These are phyloP conservation scores for Brachycybe producta DNA, from an alignment of 2,888 invertebrate species.

Conservation along the genomic window DNA sequence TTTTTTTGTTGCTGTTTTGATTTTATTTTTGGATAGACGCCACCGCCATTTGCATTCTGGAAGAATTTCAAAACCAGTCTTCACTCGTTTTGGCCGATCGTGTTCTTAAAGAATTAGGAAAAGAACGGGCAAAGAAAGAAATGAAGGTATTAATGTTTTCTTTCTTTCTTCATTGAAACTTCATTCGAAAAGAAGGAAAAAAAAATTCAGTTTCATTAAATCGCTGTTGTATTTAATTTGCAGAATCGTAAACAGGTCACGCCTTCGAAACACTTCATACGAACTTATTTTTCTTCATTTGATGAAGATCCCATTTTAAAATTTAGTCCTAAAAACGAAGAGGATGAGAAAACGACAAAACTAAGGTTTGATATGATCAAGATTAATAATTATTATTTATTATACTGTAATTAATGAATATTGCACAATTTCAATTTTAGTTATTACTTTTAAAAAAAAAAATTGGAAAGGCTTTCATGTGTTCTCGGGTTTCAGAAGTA, in stretches of 20 bases:
- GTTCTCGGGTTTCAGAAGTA: too few species aligned
- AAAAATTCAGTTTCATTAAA: background rate
- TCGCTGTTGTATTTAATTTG: constrained; percentile 19
- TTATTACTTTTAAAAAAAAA: too few species aligned
- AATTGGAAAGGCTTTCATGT: too few species aligned
- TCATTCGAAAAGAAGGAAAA: background rate
- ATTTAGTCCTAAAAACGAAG: constrained; percentile 8
- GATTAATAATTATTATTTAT: too few species aligned
- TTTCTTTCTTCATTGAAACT: background rate
- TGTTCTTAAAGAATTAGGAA: constrained; percentile 67
- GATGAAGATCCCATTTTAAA: constrained; percentile 65
- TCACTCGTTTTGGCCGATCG: constrained; percentile 74
- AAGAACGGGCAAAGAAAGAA: constrained; percentile 17
- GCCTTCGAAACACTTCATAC: constrained; percentile 75
- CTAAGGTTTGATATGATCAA: too few species aligned
- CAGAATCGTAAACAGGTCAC: constrained; percentile 47
- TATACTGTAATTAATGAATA: too few species aligned
- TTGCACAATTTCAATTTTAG: too few species aligned
- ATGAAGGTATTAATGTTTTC: constrained; percentile 15
- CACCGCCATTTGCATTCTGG: constrained; percentile 81
- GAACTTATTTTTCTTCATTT: constrained; percentile 76
- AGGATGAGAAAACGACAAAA: background rate
- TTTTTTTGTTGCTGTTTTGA: constrained; percentile 7
- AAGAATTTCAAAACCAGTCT: constrained; percentile 68
- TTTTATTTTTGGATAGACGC: constrained; percentile 46